A percentile compares a stretch with the other conserved stretches of the same genome.
Evolutionary conservation across 2,888 invertebrate species (phyloP).

Genomic region (Protophormia terraenovae): DNA sequence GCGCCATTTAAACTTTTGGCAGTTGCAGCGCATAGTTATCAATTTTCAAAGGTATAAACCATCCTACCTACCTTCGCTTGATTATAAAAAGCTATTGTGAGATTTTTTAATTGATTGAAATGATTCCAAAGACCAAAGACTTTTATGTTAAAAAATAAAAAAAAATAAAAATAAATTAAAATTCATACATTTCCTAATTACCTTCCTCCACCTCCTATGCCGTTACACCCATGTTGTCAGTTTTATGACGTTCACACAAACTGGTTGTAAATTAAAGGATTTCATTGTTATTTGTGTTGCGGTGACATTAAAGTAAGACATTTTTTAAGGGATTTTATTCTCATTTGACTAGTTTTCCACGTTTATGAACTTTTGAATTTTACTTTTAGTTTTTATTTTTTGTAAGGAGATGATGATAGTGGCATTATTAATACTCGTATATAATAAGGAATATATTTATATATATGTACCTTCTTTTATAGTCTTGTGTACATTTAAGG

Average conservation of each 20-base stretch:
- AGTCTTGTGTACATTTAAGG: background rate
- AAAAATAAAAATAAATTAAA: no score
- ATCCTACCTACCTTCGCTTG: background rate
- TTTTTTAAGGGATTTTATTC: constrained; percentile 18
- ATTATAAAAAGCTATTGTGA: background rate
- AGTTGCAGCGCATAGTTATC: background rate
- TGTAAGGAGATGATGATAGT: background rate
- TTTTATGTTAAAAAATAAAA: constrained; percentile 5
- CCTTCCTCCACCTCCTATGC: background rate
- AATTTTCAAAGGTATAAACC: background rate
- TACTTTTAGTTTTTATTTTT: background rate
- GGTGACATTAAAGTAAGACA: constrained; percentile 1
- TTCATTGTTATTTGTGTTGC: constrained; percentile 25
- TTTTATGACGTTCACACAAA: constrained; percentile 4
- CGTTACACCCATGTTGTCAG: background rate
- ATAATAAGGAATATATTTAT: background rate
- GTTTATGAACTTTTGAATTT: constrained; percentile 7
- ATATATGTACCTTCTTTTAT: background rate
- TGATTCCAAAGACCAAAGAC: background rate
- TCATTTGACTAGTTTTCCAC: background rate
- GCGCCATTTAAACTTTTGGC: constrained; percentile 2
- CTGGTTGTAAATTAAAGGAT: constrained; percentile 25
- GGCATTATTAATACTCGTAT: background rate
- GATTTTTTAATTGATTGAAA: constrained; percentile 32
- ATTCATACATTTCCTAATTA: constrained; percentile 22